Evolutionary conservation across 2,888 invertebrate genomes (phyloP).

Genomic region (Trypoxylon attenuatum): DNA sequence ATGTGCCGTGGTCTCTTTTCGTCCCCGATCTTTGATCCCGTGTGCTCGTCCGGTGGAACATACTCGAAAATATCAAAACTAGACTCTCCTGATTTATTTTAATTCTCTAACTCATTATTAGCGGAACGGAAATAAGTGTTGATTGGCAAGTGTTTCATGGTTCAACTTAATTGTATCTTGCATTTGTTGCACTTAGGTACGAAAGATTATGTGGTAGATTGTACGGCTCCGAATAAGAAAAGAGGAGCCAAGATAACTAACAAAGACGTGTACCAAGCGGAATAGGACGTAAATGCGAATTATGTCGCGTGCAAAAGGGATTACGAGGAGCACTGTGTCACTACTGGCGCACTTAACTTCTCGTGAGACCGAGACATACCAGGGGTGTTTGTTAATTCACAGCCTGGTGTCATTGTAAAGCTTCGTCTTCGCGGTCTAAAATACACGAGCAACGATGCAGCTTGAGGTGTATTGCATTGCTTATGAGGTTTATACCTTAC

Average conservation of each 20-base stretch:
- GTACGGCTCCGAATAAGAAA: conserved; percentile 7
- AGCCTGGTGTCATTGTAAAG: conserved; percentile 51
- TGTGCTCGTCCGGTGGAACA: neutral
- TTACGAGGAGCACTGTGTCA: conserved; percentile 41
- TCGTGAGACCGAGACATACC: conserved; percentile 41
- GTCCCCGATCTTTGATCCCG: conserved; percentile 31
- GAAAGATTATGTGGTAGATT: no score
- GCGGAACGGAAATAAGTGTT: no score
- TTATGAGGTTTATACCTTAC: conserved; percentile 44
- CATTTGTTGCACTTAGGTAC: no score
- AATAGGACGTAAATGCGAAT: conserved; percentile 50
- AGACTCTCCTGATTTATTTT: neutral
- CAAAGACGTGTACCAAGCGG: conserved; percentile 23
- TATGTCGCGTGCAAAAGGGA: conserved; percentile 47
- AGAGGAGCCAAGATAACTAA: conserved; percentile 1
- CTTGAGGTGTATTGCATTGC: conserved; percentile 43
- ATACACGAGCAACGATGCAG: conserved; percentile 32
- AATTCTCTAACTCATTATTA: no score
- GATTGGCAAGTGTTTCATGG: no score
- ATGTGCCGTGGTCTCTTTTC: conserved; percentile 16
- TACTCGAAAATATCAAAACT: neutral
- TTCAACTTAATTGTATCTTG: no score
- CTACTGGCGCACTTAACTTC: conserved; percentile 50
- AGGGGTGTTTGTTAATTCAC: conserved; percentile 57
- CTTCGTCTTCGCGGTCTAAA: conserved; percentile 48